A percentile compares a stretch with the other conserved stretches of the same genome.
Conservation (phyloP, 2,888 invertebrate species). For the Octonoba sinensis region DNA sequence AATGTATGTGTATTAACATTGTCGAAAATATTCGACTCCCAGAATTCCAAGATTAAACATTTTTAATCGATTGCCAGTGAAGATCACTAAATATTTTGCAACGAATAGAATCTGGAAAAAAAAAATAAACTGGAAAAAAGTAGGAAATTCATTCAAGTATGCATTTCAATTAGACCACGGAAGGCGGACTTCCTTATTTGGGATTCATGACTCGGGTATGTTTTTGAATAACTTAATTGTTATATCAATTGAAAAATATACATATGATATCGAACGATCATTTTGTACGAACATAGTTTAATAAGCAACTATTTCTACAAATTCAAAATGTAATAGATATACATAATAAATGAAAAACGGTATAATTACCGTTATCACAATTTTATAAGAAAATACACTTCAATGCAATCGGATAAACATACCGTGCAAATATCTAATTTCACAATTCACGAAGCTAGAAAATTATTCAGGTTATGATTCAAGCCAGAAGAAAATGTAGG, state of each 20-base stretch:
- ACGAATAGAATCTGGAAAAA: too few species aligned
- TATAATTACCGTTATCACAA: background rate
- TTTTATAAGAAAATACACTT: background rate
- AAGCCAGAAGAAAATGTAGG: slow-evolving; percentile 7
- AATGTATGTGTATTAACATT: too few species aligned
- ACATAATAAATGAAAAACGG: background rate
- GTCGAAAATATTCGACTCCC: too few species aligned
- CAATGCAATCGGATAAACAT: slow-evolving; percentile 10
- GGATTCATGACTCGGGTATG: too few species aligned
- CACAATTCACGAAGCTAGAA: background rate
- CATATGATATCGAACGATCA: background rate
- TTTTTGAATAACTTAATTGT: background rate
- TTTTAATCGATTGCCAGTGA: too few species aligned
- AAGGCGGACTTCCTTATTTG: too few species aligned
- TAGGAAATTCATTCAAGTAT: too few species aligned
- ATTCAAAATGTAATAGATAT: background rate
- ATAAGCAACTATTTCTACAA: background rate
- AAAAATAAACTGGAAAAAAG: too few species aligned
- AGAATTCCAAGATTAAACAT: too few species aligned
- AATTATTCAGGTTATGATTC: slow-evolving; percentile 7
- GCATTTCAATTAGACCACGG: too few species aligned
- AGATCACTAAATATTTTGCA: too few species aligned
- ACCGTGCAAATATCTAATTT: slow-evolving; percentile 6
- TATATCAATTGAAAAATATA: background rate
- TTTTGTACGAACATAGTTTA: background rate